Conservation (phyloP, 2,113 vertebrate genomes). For the Amphilophus citrinellus region DNA sequence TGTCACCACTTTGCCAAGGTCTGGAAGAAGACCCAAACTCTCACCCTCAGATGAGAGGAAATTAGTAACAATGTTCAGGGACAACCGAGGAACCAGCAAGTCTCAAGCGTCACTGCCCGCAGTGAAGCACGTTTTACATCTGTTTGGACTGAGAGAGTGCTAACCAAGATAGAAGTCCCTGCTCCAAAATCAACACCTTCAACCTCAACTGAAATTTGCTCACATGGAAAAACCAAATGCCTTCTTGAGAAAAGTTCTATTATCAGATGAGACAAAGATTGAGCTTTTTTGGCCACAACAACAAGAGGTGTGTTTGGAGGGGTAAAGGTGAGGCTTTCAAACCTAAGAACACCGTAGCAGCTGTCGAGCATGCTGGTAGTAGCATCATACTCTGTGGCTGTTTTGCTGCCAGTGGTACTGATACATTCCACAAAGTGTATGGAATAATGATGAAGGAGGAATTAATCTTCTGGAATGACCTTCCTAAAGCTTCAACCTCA, state of each 20-base stretch:
- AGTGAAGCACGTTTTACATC: too few relatives aligned
- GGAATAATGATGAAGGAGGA: neutral
- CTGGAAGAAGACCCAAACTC: neutral
- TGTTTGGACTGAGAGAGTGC: too few relatives aligned
- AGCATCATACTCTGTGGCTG: neutral
- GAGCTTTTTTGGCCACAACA: neutral
- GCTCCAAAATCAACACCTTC: too few relatives aligned
- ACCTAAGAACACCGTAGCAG: neutral
- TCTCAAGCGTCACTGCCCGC: too few relatives aligned
- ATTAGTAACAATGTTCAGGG: too few relatives aligned
- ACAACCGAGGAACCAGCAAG: too few relatives aligned
- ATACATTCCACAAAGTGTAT: too few relatives aligned
- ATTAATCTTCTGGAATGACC: neutral
- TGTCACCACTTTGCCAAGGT: neutral
- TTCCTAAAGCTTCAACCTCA: neutral
- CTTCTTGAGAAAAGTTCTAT: too few relatives aligned
- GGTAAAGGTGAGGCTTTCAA: neutral
- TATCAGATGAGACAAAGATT: neutral
- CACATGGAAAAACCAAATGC: neutral
- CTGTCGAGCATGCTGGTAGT: neutral
- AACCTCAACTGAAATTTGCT: too few relatives aligned
- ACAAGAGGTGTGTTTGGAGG: neutral
- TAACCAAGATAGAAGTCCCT: too few relatives aligned
- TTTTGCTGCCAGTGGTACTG: neutral
- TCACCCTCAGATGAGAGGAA: neutral